Conservation (phyloP, 2,888 invertebrate species). For the Chalcosyrphus nemorum region DNA sequence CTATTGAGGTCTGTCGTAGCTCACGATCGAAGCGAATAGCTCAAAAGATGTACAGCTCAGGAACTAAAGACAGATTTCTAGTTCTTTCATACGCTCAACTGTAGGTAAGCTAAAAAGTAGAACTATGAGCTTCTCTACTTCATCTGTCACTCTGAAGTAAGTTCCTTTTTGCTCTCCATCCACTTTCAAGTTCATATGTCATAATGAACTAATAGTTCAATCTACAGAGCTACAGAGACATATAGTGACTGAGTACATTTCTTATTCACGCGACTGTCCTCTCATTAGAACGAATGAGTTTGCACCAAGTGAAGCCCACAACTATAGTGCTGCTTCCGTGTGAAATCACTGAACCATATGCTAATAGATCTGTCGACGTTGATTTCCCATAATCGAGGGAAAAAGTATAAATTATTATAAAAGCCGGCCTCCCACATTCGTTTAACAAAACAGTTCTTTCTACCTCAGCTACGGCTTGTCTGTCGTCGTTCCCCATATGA, state of each 20-base stretch:
- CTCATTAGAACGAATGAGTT: not conserved
- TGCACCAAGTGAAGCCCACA: not conserved
- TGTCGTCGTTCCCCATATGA: not conserved
- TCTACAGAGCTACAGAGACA: too few species aligned
- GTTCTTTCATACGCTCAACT: too few species aligned
- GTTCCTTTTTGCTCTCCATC: too few species aligned
- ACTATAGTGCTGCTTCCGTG: constrained; percentile 7
- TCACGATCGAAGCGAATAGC: too few species aligned
- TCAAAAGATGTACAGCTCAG: too few species aligned
- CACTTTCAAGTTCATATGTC: too few species aligned
- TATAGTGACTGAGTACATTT: not conserved
- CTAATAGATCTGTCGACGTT: not conserved
- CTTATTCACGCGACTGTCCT: not conserved
- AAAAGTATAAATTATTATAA: constrained; percentile 46
- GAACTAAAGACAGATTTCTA: too few species aligned
- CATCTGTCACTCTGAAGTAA: too few species aligned
- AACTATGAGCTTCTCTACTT: too few species aligned
- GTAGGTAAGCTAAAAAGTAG: too few species aligned
- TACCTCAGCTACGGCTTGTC: not conserved
- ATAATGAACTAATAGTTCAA: too few species aligned
- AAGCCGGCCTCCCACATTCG: constrained; percentile 46
- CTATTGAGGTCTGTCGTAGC: too few species aligned
- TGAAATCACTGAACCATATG: constrained; percentile 54
- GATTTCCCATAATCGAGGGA: constrained; percentile 24
- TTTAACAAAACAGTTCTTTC: constrained; percentile 34